Evolutionary conservation across 2,797 vertebrate genomes (phyloP), one percentile per base, ranked within the genome.

Genomic region (Remorina albescens): DNA sequence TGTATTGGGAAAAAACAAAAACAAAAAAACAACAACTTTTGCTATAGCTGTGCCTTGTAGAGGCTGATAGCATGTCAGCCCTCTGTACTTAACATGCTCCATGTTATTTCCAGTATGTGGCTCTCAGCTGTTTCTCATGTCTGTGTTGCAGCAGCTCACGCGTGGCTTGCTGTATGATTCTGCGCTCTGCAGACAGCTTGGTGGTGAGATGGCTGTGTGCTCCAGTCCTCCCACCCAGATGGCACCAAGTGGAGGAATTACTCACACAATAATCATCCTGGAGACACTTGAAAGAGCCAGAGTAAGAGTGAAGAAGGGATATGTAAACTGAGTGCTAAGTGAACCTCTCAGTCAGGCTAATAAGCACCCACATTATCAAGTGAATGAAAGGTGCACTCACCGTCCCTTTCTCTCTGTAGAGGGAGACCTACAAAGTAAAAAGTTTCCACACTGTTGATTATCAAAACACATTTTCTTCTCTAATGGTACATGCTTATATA

Each of bases 261-360:
- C 71, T 91, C 88, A 82, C 58, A 39, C n/a, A 8, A 61, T 76
- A 74, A 86, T 86, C 78, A 81, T 84, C 62, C 58, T 56, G 57
- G 69, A 81, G 78, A 82, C 81, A 85, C 81, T 84, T 80, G 71
- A 78, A n/a, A 84, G 67, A 76, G 77, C 56, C 66, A 61, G 53
- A 59, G 78, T 39, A 36, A 32, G 36, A 67, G 76, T 6, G 3
- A 41, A 59, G 42, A 67, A 1, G 9, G 56, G 42, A 37, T 76
- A 67, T 70, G 51, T 81, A 81, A 82, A 76, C 65, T 74, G 36
- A 68, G 53, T 36, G 6, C 74, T 74, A 82, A 88, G 76, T 73
- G 67, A 82, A 63, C 11, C 84, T 71, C 79, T 88, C 85, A 77
- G 67, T 77, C 80, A 77, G 63, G 23, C 73, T 85, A 85, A 90